Percentiles rank a stretch among this genome's conserved stretches.
Evolutionary conservation across 2,797 vertebrate genomes (phyloP).

Genomic region (Vultur gryphus): DNA sequence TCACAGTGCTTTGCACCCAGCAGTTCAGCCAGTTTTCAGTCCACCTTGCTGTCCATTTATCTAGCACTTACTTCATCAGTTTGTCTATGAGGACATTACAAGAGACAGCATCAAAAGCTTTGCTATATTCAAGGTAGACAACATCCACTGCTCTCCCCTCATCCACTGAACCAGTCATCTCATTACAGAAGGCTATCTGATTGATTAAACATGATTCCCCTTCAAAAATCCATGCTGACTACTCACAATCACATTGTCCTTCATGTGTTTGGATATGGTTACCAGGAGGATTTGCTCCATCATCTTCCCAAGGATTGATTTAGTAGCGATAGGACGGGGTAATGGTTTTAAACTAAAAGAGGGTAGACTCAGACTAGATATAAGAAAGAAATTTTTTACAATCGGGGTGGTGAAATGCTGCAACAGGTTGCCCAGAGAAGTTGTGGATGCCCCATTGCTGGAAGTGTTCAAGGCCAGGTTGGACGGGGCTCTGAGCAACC

Average conservation of each 20-base stretch:
- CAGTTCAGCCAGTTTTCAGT: neutral
- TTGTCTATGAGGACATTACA: neutral
- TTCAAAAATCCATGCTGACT: neutral
- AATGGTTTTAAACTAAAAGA: neutral
- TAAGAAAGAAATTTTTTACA: neutral
- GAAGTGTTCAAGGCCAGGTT: neutral
- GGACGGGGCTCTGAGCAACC: neutral
- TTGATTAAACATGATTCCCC: neutral
- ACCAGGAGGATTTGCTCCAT: neutral
- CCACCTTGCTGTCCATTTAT: neutral
- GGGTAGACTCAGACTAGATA: neutral
- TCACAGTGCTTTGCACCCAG: neutral
- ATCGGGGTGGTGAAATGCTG: neutral
- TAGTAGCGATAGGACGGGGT: neutral
- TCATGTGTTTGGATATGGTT: neutral
- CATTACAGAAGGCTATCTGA: neutral
- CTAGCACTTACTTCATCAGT: neutral
- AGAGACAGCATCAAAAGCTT: neutral
- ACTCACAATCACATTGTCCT: neutral
- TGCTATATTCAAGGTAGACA: neutral
- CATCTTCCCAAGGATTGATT: neutral
- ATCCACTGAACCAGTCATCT: neutral
- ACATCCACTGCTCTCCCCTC: neutral
- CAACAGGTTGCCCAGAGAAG: neutral
- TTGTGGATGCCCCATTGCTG: neutral